Conservation (phyloP, 2,797 vertebrate species). For the Pygocentrus nattereri region DNA sequence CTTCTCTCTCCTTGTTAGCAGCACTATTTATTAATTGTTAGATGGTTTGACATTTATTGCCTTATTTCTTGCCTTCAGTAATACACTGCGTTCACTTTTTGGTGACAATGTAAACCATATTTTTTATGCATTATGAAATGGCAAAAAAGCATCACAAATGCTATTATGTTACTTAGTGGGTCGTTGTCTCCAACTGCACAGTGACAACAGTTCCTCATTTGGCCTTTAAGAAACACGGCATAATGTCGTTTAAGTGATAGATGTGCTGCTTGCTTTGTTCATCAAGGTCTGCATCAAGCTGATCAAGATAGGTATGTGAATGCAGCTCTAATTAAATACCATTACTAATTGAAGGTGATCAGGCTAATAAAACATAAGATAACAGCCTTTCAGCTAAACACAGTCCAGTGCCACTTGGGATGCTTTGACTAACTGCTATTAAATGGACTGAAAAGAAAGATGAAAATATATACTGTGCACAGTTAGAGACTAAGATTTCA, state of each 20-base stretch:
- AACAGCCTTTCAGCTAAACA: slow-evolving; percentile 51
- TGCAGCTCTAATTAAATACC: slow-evolving; percentile 53
- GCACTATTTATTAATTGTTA: too few relatives aligned
- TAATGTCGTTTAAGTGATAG: slow-evolving; percentile 24
- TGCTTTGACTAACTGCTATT: not conserved
- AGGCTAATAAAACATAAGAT: slow-evolving; percentile 50
- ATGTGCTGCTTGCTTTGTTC: slow-evolving; percentile 27
- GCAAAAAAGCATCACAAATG: too few relatives aligned
- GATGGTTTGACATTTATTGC: too few relatives aligned
- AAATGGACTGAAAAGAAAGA: not conserved
- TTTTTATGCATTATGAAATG: too few relatives aligned
- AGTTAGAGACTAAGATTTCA: not conserved
- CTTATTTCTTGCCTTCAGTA: too few relatives aligned
- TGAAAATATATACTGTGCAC: too few relatives aligned
- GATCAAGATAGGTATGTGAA: slow-evolving; percentile 45
- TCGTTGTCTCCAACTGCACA: not conserved
- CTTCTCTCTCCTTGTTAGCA: too few relatives aligned
- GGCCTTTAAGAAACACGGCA: not conserved
- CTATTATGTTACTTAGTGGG: too few relatives aligned
- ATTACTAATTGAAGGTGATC: slow-evolving; percentile 49
- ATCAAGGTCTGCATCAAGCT: slow-evolving; percentile 23
- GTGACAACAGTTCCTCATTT: not conserved
- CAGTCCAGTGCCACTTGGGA: slow-evolving; percentile 9
- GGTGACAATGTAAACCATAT: too few relatives aligned
- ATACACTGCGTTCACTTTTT: too few relatives aligned